Evolutionary conservation across 2,888 invertebrate species (phyloP).

Genomic region (Lumbricus terrestris): DNA sequence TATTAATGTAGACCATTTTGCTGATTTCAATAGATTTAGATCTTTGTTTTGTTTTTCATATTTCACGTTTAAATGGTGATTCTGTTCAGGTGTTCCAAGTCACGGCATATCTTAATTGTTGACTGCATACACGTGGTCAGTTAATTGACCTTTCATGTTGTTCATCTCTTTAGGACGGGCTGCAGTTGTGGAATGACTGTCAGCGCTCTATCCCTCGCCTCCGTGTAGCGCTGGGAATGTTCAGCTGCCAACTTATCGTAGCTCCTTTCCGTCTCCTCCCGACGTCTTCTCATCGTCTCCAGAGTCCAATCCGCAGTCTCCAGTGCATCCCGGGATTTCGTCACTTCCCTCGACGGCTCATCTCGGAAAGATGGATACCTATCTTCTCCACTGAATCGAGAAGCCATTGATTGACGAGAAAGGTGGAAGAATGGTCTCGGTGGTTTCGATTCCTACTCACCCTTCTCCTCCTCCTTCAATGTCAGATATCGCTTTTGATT

Average conservation of each 20-base stretch:
- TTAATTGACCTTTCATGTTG: not conserved
- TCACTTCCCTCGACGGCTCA: not conserved
- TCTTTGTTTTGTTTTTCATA: not conserved
- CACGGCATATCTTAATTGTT: not conserved
- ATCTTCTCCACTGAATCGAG: not conserved
- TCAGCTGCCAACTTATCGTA: not conserved
- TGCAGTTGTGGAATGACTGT: not conserved
- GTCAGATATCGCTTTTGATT: not conserved
- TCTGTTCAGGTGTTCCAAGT: not conserved
- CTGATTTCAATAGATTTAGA: not conserved
- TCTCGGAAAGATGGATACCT: not conserved
- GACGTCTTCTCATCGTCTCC: not conserved
- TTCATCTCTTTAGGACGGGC: not conserved
- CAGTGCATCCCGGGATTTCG: not conserved
- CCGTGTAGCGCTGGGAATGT: not conserved
- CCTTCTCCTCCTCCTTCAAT: not conserved
- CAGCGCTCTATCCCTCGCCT: not conserved
- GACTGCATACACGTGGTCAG: not conserved
- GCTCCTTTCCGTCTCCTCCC: not conserved
- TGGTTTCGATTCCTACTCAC: not conserved
- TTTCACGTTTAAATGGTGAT: not conserved
- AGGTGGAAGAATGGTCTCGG: not conserved
- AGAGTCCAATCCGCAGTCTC: not conserved
- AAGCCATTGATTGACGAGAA: not conserved
- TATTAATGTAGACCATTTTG: not conserved